A percentile compares a stretch with the other conserved stretches of the same genome.
These are phyloP conservation scores for Mythimna pallens DNA, from an alignment of 2,888 invertebrate species.

Conservation along the genomic window DNA sequence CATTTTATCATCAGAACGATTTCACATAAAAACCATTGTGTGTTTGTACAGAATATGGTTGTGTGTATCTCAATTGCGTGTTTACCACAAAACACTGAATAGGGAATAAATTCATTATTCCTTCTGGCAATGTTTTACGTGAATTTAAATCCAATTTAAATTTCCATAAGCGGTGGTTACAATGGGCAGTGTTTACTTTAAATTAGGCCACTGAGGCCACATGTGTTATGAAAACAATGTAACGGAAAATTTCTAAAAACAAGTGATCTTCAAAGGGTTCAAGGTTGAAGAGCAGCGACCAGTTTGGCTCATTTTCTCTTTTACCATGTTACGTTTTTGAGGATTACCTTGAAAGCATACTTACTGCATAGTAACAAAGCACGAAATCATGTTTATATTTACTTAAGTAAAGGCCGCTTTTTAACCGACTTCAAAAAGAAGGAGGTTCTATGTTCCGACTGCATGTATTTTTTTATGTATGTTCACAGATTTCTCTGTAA, in stretches of 20 bases:
- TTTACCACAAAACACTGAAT: slow-evolving; percentile 23
- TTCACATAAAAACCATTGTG: not conserved
- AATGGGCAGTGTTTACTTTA: slow-evolving; percentile 39
- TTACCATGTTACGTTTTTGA: too few relatives aligned
- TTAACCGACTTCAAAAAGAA: too few relatives aligned
- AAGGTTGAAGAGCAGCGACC: not conserved
- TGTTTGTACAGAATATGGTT: slow-evolving; percentile 3
- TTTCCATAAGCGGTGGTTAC: slow-evolving; percentile 33
- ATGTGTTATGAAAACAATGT: not conserved
- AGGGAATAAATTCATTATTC: slow-evolving; percentile 38
- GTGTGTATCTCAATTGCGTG: not conserved
- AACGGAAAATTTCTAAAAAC: not conserved
- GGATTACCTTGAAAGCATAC: too few relatives aligned
- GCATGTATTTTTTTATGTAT: too few relatives aligned
- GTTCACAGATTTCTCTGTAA: too few relatives aligned
- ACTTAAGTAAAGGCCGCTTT: too few relatives aligned
- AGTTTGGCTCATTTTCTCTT: too few relatives aligned
- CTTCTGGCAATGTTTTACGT: slow-evolving; percentile 36
- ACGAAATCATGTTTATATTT: too few relatives aligned
- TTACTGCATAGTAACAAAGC: too few relatives aligned
- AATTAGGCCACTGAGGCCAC: slow-evolving; percentile 29
- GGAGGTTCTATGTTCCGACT: too few relatives aligned
- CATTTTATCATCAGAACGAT: not conserved
- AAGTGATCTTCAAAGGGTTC: not conserved
- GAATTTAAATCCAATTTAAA: slow-evolving; percentile 51